Percentiles rank a stretch among this genome's conserved stretches.
phyloP scores from a whole-genome alignment of 2,888 invertebrate genomes.

The Eurytoma californica region DNA sequence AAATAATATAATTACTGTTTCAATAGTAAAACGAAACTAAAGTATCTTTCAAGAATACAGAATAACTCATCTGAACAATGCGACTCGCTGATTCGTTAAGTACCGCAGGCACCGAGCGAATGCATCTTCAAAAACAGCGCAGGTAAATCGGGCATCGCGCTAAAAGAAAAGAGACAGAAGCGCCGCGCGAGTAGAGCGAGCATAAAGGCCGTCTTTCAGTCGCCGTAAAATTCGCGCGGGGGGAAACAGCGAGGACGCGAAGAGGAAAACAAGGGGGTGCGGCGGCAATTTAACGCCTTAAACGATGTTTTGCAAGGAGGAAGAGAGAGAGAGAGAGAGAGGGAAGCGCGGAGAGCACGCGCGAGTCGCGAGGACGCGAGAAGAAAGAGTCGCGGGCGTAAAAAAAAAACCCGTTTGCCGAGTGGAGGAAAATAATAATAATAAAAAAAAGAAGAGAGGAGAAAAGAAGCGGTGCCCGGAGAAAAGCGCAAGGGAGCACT shows the following conservation, averaged over 20 bases:
- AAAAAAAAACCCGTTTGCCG: slow-evolving; percentile 32
- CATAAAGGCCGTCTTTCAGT: background rate
- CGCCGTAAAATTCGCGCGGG: background rate
- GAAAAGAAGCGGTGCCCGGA: slow-evolving; percentile 52
- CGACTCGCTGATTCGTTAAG: too few relatives aligned
- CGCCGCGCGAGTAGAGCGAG: background rate
- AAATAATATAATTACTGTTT: too few relatives aligned
- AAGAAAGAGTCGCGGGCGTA: slow-evolving; percentile 41
- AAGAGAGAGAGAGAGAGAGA: background rate
- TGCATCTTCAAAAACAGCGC: too few relatives aligned
- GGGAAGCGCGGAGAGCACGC: background rate
- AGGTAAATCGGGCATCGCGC: too few relatives aligned
- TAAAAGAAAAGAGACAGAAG: background rate
- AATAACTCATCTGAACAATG: too few relatives aligned
- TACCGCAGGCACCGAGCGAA: too few relatives aligned
- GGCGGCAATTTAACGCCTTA: slow-evolving; percentile 66
- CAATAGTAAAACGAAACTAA: too few relatives aligned
- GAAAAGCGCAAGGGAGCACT: slow-evolving; percentile 69
- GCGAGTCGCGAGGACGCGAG: background rate
- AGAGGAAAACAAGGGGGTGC: background rate
- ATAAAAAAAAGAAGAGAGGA: slow-evolving; percentile 59
- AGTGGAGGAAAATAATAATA: too few relatives aligned
- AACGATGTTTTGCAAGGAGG: slow-evolving; percentile 58
- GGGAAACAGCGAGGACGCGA: background rate
- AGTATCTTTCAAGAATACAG: too few relatives aligned